Evolutionary conservation across 2,113 vertebrate genomes (phyloP).

Genomic region (Sebastes fasciatus): DNA sequence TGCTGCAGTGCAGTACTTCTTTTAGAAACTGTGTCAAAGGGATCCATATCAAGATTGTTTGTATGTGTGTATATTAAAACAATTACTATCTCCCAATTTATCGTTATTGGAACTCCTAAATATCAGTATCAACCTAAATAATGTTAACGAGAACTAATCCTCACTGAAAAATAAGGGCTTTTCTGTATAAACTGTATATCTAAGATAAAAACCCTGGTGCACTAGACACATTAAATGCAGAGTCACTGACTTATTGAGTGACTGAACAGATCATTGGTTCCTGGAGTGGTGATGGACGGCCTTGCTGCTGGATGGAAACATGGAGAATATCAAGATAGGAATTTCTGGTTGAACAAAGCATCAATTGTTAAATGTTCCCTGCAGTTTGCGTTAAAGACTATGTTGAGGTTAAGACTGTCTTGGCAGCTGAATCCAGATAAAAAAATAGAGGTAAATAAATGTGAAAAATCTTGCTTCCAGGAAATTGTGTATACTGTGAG

Average conservation of each 20-base stretch:
- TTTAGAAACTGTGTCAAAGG: too few species aligned
- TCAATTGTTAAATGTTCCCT: constrained; percentile 16
- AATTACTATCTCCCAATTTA: neutral
- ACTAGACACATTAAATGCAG: neutral
- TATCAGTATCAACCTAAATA: neutral
- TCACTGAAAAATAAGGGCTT: neutral
- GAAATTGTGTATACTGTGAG: neutral
- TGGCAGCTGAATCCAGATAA: neutral
- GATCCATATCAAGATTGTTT: too few species aligned
- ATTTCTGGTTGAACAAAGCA: constrained; percentile 13
- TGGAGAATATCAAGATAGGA: neutral
- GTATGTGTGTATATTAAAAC: neutral
- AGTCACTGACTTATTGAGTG: neutral
- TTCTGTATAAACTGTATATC: neutral
- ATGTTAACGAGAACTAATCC: too few species aligned
- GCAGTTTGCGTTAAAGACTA: neutral
- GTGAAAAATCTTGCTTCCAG: constrained; percentile 9
- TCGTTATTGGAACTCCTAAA: neutral
- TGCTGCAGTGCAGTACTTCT: too few species aligned
- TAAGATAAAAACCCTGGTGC: neutral
- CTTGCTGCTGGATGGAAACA: neutral
- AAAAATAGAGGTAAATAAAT: neutral
- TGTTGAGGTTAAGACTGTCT: neutral
- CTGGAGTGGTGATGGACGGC: neutral
- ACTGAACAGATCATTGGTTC: neutral